Base-by-base conservation (phyloP, 2,888 invertebrate species). In the Helicoverpa assulta region DNA sequence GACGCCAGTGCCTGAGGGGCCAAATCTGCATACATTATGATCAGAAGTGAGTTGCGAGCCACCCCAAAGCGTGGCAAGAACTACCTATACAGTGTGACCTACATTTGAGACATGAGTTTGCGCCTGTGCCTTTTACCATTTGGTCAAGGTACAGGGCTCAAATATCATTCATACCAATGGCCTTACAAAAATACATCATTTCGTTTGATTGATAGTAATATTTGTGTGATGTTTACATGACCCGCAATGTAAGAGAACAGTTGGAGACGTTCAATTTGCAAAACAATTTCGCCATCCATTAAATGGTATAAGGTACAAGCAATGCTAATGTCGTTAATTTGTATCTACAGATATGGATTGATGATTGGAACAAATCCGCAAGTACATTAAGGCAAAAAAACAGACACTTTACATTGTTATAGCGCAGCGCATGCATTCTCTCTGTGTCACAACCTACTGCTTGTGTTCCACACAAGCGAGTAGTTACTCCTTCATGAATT, bases 391-490 rank as follows among this genome's bases (percentile, higher is more conserved):
- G 71, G 55, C 78, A 40, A 81, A 62, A 76, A 59, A 67, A 53
- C 47, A 52, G 61, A 63, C 57, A 73, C 66, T 68, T 85, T 85
- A 85, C 85, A 81, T 79, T 71, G 71, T 67, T 33, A 59, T 64
- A 69, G 72, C 74, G 83, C 61, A 70, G 70, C 69, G 67, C 69
- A 60, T 71, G 73, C 71, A 71, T 60, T 73, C 61, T 68, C 55
- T 77, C 72, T 60, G 64, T 70, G 73, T 51, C 70, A 69, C 65
- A 70, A 73, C 54, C 70, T 47, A 67, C 60, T 60, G 70, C 76
- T 76, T 62, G 59, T 64, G 66, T 70, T 76, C 70, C 67, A 74
- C 63, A 72, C 76, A 71, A 75, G 70, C 74, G 70, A 85, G 69
- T 64, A 70, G 69, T 74, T 72, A 70, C 60, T 70, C 82, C 84